Conservation (phyloP, 2,113 vertebrate species). For the Salminus brasiliensis region DNA sequence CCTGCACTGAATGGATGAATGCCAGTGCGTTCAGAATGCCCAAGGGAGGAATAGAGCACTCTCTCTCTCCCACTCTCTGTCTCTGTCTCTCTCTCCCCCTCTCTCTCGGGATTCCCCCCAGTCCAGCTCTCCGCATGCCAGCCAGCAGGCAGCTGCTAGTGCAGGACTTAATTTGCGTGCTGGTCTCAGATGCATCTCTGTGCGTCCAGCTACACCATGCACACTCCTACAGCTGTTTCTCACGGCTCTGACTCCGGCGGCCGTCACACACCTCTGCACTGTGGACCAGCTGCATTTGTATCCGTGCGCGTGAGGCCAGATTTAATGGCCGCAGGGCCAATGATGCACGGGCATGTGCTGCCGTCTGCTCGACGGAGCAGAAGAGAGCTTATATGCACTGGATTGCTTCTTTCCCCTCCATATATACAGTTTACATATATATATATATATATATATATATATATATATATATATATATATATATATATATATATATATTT, state of each 20-base stretch:
- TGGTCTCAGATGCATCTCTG: constrained; percentile 2
- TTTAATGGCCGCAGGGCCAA: not conserved
- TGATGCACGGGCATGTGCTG: constrained; percentile 7
- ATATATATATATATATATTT: too few relatives aligned
- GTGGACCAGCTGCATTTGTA: constrained; percentile 22
- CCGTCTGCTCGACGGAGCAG: constrained; percentile 12
- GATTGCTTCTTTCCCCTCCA: not conserved
- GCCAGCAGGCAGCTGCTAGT: constrained; percentile 46
- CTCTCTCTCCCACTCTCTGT: constrained; percentile 13
- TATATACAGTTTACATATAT: too few relatives aligned
- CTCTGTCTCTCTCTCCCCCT: constrained; percentile 15
- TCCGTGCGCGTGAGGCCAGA: constrained; percentile 11
- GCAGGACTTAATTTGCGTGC: constrained; percentile 9
- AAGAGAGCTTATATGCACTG: not conserved
- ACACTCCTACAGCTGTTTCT: constrained; percentile 16
- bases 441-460: too few relatives aligned
- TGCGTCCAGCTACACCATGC: constrained; percentile 13
- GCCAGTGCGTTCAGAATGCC: constrained; percentile 52
- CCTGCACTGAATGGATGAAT: constrained; percentile 54
- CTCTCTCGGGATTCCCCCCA: constrained; percentile 37
- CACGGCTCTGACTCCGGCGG: not conserved
- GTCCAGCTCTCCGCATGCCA: constrained; percentile 39
- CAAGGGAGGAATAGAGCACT: constrained; percentile 43
- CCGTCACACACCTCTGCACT: not conserved
- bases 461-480: too few relatives aligned